Base-by-base conservation (phyloP, 1,140 invertebrate genomes). In the Ostrea denselamellosa region DNA sequence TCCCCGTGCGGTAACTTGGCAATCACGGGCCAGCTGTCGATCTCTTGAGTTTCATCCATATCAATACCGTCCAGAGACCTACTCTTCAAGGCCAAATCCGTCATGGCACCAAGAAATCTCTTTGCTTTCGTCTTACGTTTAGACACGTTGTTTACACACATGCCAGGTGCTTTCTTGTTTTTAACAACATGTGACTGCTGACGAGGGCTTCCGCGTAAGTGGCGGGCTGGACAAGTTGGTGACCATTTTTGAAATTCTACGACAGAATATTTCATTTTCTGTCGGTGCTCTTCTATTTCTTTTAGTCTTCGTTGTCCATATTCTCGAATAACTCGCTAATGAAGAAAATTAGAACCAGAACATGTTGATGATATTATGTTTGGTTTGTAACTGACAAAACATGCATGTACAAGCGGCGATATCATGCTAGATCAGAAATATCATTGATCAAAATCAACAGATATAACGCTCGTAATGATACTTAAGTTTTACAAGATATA, bases 271-370 rank as follows among this genome's bases (percentile, higher is more conserved):
- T 85, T 85, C 83, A 85, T 58, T 54, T 90, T 91, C 86, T 92
- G 89, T n/a, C 92, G 86, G 86, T 94, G 92, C 54, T 92, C 90
- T 87, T 93, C 92, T 54, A 93, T 92, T 86, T 94, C 91, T 77
- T 92, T 89, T 12, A 94, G 89, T 25, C 93, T 87, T 83, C 91
- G 89, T 77, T 94, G 92, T 52, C 93, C 93, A 88, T 94, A 94
- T 62, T 92, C 92, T 62, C 93, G 87, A 25, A 94, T 94, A 53
- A 94, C 93, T 77, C 90, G 90, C 93, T 94, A 90, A 83, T 91
- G 92, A 85, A 68, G 85, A 77, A 58, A 86, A 82, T 44, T 44
- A 44, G 34, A 44, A 44, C 34, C 34, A 44, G 34, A 44, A 1
- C 1, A 44, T 44, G 2, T 44, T 44, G 34, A 44, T 5, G n/a